Percentiles rank a stretch among this genome's conserved stretches.
Evolutionary conservation across 2,113 vertebrate species (phyloP).

Genomic region (Marmota flaviventris): DNA sequence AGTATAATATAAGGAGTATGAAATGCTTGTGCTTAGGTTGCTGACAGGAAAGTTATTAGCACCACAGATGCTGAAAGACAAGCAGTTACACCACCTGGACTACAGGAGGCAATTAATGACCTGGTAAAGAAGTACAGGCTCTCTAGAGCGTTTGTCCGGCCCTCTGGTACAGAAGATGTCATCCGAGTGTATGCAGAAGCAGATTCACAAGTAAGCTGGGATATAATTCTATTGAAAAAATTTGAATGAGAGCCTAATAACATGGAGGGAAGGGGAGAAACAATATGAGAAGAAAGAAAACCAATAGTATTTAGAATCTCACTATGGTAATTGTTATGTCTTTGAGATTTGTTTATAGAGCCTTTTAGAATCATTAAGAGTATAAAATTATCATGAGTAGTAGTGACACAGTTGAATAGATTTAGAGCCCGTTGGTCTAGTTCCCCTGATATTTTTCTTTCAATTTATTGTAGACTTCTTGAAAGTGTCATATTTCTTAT

Average conservation of each 20-base stretch:
- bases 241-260: neutral
- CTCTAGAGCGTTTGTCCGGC: constrained; percentile 95
- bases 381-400: neutral
- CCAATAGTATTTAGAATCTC: neutral
- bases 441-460: constrained; percentile 20
- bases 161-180: constrained; percentile 96
- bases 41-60: constrained; percentile 93
- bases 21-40: constrained; percentile 86
- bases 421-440: neutral
- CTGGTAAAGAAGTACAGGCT: constrained; percentile 90
- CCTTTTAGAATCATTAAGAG: neutral
- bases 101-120: constrained; percentile 93
- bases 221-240: neutral
- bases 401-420: neutral
- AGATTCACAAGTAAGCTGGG: constrained; percentile 92
- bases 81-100: constrained; percentile 90
- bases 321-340: neutral
- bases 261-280: no score
- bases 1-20: neutral
- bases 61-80: constrained; percentile 94
- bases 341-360: neutral
- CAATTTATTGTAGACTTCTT: neutral
- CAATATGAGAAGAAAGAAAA: neutral
- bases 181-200: constrained; percentile 96
- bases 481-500: neutral